Evolutionary conservation across 2,888 invertebrate genomes (phyloP), one percentile per base, ranked within the genome.

Genomic region (Deroplatys truncata): DNA sequence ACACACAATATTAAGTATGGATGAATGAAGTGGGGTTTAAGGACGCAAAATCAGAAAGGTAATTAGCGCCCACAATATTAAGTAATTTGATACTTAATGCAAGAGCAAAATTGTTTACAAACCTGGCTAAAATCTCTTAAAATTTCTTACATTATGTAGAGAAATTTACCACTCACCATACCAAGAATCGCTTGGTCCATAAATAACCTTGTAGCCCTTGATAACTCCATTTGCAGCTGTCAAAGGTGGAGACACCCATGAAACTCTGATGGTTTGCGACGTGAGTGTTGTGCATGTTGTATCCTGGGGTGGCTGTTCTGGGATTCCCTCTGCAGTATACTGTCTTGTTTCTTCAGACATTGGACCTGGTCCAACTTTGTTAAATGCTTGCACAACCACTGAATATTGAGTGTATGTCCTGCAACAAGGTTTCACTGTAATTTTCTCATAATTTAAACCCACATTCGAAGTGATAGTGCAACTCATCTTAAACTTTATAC

Each of bases 321-420:
- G 98, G 1, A 97, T 97, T 88, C 99, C 99, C 94, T 99, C 99
- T 20, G 98, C 98, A 2, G 99, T 99, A 93, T 98, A 98, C 90
- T 98, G 98, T 92, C 97, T 97, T 84, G 97, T 96, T 93, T 98
- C 98, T 88, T 97, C 97, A 85, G 98, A 98, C 92, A 97, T 96
- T 0, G 98, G 99, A 56, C 99, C 98, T 2, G 98, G 97, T 25
- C 98, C 99, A 92, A 98, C 97, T 93, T 98, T 97, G 94, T 99
- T 99, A 93, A 98, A 98, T 0, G 98, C 98, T 94, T 98, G 98
- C 15, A 98, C 98, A 29, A 98, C 98, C 31, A 98, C 97, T n/a
- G 98, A 97, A 94, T 99, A 99, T 93, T 98, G 98, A 0, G 98
- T 98, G 94, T 98, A 99, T 0, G 98, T 98, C 93, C 96, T 96